phyloP scores from a whole-genome alignment of 1,140 invertebrate genomes.

The Hydropsyche tenuis region DNA sequence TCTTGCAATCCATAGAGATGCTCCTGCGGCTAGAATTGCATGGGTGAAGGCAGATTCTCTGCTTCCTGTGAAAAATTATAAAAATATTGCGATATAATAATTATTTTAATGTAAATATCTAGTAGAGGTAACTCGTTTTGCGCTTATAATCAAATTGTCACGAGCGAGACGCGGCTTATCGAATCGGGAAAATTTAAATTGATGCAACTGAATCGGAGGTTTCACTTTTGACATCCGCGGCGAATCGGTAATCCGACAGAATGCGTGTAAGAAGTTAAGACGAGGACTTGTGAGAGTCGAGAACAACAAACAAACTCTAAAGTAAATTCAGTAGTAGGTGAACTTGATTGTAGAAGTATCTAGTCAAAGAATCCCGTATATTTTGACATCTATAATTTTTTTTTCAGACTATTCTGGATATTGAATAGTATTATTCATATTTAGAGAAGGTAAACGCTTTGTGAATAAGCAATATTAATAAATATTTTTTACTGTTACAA shows the following conservation, averaged over 20 bases:
- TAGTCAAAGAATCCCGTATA: too few species aligned
- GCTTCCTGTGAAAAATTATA: conserved; percentile 71
- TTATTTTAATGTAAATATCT: neutral
- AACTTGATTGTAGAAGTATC: too few species aligned
- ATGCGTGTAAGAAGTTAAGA: too few species aligned
- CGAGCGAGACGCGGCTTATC: neutral
- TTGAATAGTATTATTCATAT: too few species aligned
- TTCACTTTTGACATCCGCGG: neutral
- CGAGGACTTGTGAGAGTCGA: too few species aligned
- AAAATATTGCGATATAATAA: neutral
- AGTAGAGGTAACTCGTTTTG: neutral
- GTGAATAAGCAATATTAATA: too few species aligned
- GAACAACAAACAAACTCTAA: too few species aligned
- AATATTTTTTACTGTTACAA: too few species aligned
- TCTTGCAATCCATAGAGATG: conserved; percentile 83
- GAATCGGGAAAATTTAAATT: neutral
- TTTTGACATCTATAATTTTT: too few species aligned
- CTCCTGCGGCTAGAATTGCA: conserved; percentile 86
- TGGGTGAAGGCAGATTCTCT: conserved; percentile 92
- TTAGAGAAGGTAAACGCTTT: too few species aligned
- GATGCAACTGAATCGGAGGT: neutral
- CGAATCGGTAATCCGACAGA: conserved; percentile 12
- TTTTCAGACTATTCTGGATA: too few species aligned
- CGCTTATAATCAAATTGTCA: neutral
- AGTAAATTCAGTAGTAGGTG: too few species aligned